phyloP scores from a whole-genome alignment of 2,797 vertebrate species.

The Acanthurus leucopareius region DNA sequence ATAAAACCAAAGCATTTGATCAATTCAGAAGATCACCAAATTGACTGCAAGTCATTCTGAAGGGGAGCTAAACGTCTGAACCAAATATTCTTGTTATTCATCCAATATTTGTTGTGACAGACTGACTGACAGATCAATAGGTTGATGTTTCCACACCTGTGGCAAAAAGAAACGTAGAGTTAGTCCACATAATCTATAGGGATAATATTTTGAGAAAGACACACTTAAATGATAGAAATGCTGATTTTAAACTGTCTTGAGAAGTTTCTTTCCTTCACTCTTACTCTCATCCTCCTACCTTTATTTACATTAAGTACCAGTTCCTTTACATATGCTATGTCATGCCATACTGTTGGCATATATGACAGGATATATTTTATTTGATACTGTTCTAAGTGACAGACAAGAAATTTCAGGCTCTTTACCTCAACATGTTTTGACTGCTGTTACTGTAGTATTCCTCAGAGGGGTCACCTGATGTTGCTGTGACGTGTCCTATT shows the following conservation, averaged over 20 bases:
- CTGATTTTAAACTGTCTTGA: neutral
- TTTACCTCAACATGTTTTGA: too few species aligned
- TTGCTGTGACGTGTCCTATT: too few species aligned
- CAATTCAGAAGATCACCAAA: constrained; percentile 1
- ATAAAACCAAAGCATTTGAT: neutral
- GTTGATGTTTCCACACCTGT: neutral
- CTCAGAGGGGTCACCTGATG: too few species aligned
- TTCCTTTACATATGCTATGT: neutral
- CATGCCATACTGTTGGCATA: neutral
- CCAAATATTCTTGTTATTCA: neutral
- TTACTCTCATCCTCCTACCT: neutral
- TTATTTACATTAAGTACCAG: neutral
- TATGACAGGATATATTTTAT: neutral
- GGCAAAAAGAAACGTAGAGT: neutral
- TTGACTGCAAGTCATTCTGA: neutral
- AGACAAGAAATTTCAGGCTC: too few species aligned
- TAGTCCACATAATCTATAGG: neutral
- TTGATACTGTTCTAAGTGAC: too few species aligned
- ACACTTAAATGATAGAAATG: neutral
- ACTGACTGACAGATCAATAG: neutral
- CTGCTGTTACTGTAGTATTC: too few species aligned
- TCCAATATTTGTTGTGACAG: neutral
- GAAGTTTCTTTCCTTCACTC: neutral
- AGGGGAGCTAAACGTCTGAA: neutral
- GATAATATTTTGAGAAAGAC: neutral